A percentile compares a stretch with the other conserved stretches of the same genome.
Conservation (phyloP, 2,113 vertebrate genomes). For the Centropus unirufus region DNA sequence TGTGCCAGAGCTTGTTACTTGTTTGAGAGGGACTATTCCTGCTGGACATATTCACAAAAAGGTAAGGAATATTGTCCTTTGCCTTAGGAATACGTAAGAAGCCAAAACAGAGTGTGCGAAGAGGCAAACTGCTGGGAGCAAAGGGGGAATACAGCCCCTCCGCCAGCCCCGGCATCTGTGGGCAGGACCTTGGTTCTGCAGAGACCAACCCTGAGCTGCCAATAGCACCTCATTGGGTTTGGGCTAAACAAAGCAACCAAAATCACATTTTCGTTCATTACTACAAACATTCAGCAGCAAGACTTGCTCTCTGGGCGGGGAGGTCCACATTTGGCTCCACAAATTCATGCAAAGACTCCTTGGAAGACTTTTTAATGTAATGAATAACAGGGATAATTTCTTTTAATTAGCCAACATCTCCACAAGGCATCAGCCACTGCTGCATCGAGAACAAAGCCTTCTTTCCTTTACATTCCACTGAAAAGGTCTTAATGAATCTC, state of each 20-base stretch:
- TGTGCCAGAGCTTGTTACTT: not conserved
- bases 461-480: not conserved
- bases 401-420: not conserved
- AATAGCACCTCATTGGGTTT: fast-evolving
- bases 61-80: not conserved
- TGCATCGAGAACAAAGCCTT: not conserved
- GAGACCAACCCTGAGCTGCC: not conserved
- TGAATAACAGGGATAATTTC: not conserved
- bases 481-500: not conserved
- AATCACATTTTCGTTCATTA: not conserved
- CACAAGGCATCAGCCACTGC: not conserved
- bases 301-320: not conserved
- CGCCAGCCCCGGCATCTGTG: not conserved
- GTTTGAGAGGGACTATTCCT: not conserved
- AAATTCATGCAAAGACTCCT: not conserved
- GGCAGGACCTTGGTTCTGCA: not conserved
- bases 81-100: not conserved
- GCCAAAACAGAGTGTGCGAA: not conserved
- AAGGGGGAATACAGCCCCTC: not conserved
- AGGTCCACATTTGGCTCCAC: not conserved
- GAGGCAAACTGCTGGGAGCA: not conserved
- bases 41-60: not conserved
- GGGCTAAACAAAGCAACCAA: not conserved
- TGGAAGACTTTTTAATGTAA: not conserved
- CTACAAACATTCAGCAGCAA: not conserved